These are phyloP conservation scores for Choristoneura rosaceana DNA, from an alignment of 2,888 invertebrate genomes.

Conservation along the genomic window DNA sequence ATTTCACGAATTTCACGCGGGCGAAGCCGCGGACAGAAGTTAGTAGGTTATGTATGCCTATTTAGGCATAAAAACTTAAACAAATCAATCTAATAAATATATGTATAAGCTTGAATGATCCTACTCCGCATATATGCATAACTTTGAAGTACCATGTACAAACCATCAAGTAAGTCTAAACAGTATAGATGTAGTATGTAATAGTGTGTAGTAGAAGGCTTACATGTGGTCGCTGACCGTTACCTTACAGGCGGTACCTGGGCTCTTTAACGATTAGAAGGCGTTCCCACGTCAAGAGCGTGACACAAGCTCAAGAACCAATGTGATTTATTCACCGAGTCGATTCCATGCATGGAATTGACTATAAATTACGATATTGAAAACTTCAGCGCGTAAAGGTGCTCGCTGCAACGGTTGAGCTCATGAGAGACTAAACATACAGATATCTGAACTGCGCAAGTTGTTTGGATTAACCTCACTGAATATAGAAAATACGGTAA, in stretches of 20 bases:
- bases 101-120: background rate
- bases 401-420: background rate
- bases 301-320: conserved; percentile 27
- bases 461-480: background rate
- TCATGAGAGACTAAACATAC: background rate
- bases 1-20: no score
- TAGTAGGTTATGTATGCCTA: background rate
- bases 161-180: background rate
- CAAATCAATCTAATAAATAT: background rate
- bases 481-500: no score
- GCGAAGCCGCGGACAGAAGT: no score
- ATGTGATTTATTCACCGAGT: conserved; percentile 19
- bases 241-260: conserved; percentile 10
- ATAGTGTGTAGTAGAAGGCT: background rate
- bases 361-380: conserved; percentile 13
- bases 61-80: background rate
- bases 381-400: conserved; percentile 4
- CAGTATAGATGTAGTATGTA: background rate
- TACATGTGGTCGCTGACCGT: conserved; percentile 29
- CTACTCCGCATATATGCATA: background rate
- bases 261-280: conserved; percentile 17
- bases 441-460: background rate
- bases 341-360: conserved; percentile 10
- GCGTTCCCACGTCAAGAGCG: conserved; percentile 21
- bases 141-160: background rate